Base-by-base conservation (phyloP, 2,888 invertebrate genomes). In the Cephalotes varians region DNA sequence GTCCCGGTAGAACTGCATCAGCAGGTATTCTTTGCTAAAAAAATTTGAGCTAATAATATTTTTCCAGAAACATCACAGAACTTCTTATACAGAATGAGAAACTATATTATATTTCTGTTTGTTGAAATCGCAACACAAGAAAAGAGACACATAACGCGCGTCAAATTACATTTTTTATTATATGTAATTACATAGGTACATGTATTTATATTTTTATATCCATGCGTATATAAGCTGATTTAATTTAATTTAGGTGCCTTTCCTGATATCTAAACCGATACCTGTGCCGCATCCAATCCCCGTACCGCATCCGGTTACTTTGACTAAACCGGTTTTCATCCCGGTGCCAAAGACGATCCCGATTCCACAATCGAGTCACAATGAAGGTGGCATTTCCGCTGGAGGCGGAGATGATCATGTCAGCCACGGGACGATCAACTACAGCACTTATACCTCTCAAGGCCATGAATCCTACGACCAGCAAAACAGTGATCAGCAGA, bases 1-100 rank as follows among this genome's bases (percentile, higher is more conserved):
- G 86, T 93, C 47, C 94, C 93, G 40, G 90, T 93, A 47, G 92
- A 92, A 87, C 88, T 93, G 81, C 93, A 91, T 72, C 94, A 94
- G 84, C 94, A 94, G 83, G 92, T 94, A 83, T 34, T 31, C 2
- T 25, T 49, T 49, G 0, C 15, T 25, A 51, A 40, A 37, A 21
- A 25, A 2, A 56, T 37, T 71, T 21, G 4, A 37, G 6, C 9
- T 12, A 56, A 58, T 28, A 40, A 56, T 51, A 51, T 2, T 15
- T 7, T 40, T 9, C 40, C 10, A 40, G 10, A 34, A 34, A 34
- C 34, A 34, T 34, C 34, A 34, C 5, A 34, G 5, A 34, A 34
- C 5, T 34, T 34, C 5, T 34, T 34, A 34, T 5, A 34, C 34
- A 34, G 34, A 34, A 34, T 34, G 5, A 34, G 5, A 34, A 34